These are phyloP conservation scores for Eupithecia exiguata DNA, from an alignment of 2,888 invertebrate genomes.

Conservation along the genomic window DNA sequence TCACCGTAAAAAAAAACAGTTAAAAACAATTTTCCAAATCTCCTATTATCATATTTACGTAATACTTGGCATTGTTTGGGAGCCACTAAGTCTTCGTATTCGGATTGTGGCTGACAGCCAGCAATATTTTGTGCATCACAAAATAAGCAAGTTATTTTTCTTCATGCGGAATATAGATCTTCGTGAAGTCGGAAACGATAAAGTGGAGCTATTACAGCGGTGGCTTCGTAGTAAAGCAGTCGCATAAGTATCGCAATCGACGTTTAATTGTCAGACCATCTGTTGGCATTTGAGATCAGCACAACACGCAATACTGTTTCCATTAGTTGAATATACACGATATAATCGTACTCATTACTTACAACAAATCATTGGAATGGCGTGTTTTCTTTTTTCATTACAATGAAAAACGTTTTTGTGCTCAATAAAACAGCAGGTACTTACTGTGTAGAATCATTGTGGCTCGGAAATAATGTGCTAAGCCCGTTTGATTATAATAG, in stretches of 20 bases:
- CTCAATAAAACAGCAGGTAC: conserved; percentile 20
- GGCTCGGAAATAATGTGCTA: neutral
- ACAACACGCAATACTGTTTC: conserved; percentile 39
- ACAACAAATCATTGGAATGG: conserved; percentile 41
- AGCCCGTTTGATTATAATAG: neutral
- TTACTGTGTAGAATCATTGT: neutral
- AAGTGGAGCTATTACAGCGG: conserved; percentile 18
- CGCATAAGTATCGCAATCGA: conserved; percentile 32
- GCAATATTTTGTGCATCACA: conserved; percentile 64
- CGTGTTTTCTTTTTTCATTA: conserved; percentile 41
- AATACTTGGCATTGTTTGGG: conserved; percentile 74
- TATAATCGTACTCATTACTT: neutral
- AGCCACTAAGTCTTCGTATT: conserved; percentile 60
- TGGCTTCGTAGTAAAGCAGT: conserved; percentile 14
- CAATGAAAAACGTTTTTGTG: conserved; percentile 18
- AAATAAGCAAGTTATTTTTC: conserved; percentile 45
- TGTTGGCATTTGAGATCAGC: conserved; percentile 47
- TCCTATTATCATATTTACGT: conserved; percentile 59
- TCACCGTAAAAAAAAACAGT: no score
- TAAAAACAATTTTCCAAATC: conserved; percentile 38
- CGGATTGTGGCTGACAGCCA: conserved; percentile 68
- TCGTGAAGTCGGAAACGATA: conserved; percentile 24
- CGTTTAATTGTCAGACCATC: conserved; percentile 40
- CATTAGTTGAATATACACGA: conserved; percentile 22
- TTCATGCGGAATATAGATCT: conserved; percentile 54